Percentiles rank a stretch among this genome's conserved stretches.
Conservation (phyloP, 2,113 vertebrate species). For the Toxostoma redivivum region DNA sequence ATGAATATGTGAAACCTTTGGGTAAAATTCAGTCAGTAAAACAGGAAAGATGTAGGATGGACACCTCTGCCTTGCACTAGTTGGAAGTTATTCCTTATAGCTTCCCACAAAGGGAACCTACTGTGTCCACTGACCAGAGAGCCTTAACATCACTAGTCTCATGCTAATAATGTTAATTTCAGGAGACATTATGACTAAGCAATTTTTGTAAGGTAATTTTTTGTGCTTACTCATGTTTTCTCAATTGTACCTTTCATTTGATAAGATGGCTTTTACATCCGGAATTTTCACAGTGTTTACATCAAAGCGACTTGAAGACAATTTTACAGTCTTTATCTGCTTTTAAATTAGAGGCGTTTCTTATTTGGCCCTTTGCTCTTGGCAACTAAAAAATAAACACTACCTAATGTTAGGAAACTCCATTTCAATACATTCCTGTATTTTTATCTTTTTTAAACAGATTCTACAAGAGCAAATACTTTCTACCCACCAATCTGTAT, state of each 20-base stretch:
- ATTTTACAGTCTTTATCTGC: neutral
- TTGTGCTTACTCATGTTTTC: neutral
- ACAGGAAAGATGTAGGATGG: neutral
- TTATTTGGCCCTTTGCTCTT: neutral
- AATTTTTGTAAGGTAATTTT: neutral
- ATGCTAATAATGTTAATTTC: neutral
- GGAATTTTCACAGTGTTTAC: neutral
- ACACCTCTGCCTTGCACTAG: neutral
- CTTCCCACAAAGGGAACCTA: neutral
- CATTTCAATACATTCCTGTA: neutral
- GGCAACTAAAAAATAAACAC: neutral
- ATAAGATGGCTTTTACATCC: neutral
- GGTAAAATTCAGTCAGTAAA: neutral
- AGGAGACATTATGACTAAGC: neutral
- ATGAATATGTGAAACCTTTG: neutral
- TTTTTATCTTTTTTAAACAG: neutral
- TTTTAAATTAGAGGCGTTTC: neutral
- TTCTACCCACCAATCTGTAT: neutral
- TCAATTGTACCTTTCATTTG: neutral
- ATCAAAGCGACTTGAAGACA: neutral
- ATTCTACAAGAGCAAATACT: neutral
- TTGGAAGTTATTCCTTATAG: neutral
- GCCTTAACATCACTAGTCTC: neutral
- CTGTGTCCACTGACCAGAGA: neutral
- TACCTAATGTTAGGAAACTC: neutral